Percentiles rank a stretch among this genome's conserved stretches.
These are phyloP conservation scores for Coenobita brevimanus DNA, from an alignment of 1,140 invertebrate species.

Conservation along the genomic window DNA sequence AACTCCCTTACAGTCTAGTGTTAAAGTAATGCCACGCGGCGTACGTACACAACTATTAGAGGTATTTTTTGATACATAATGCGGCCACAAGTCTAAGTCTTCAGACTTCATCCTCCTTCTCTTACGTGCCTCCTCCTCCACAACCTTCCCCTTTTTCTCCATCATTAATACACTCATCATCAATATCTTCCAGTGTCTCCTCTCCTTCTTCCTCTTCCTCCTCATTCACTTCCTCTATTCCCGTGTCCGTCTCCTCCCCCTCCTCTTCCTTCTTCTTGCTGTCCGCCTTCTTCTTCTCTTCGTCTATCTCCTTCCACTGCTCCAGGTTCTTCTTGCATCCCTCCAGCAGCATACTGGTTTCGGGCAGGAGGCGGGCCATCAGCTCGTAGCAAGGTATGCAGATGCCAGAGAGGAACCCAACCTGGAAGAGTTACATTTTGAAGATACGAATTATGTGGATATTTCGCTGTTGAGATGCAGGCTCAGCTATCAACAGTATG, in stretches of 20 bases:
- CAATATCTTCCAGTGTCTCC: neutral
- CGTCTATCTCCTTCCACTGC: conserved; percentile 36
- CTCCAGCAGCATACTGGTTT: conserved; percentile 81
- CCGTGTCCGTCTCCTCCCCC: conserved; percentile 34
- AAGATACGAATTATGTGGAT: neutral
- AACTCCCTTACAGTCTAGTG: too few relatives aligned
- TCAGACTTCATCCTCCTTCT: too few relatives aligned
- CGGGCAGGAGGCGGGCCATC: conserved; percentile 80
- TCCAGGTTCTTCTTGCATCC: conserved; percentile 79
- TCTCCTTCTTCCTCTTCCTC: neutral
- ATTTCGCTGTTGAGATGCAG: neutral
- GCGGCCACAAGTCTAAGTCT: too few relatives aligned
- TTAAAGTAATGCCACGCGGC: too few relatives aligned
- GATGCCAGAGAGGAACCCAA: conserved; percentile 85
- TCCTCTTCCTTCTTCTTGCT: neutral
- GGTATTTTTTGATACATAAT: too few relatives aligned
- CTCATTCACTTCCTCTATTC: conserved; percentile 30
- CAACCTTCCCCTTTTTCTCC: too few relatives aligned
- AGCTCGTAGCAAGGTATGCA: conserved; percentile 87
- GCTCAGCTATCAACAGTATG: neutral
- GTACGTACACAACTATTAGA: too few relatives aligned
- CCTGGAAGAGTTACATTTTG: conserved; percentile 74
- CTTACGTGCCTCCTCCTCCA: too few relatives aligned
- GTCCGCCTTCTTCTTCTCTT: conserved; percentile 18
- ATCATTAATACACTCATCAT: too few relatives aligned